These are phyloP conservation scores for Himalopsyche phryganea DNA, from an alignment of 1,140 invertebrate genomes.

Conservation along the genomic window DNA sequence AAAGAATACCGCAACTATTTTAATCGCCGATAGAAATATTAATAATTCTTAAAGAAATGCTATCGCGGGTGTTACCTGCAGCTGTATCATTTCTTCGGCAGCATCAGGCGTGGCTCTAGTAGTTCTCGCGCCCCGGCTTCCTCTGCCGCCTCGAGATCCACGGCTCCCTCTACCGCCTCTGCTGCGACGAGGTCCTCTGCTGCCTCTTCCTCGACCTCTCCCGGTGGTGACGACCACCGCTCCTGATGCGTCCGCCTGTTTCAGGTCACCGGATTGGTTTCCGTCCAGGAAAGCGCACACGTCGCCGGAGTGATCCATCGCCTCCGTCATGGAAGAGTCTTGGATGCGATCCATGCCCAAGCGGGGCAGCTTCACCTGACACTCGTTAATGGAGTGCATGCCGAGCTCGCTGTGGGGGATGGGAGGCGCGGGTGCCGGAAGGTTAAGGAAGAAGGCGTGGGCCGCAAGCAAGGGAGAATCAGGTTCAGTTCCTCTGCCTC, in stretches of 20 bases:
- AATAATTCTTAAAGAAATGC: no score
- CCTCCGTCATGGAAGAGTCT: conserved; percentile 39
- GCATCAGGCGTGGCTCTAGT: neutral
- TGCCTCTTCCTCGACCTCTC: conserved; percentile 16
- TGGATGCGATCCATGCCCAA: conserved; percentile 24
- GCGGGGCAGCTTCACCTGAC: conserved; percentile 42
- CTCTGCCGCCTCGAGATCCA: conserved; percentile 4
- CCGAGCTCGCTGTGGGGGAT: conserved; percentile 39
- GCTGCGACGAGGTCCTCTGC: conserved; percentile 8
- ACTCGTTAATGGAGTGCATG: neutral
- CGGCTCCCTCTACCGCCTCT: conserved; percentile 8
- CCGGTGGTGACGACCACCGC: conserved; percentile 1
- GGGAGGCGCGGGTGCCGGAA: conserved; percentile 34
- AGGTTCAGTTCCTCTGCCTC: conserved; percentile 15
- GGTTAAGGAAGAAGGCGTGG: conserved; percentile 34
- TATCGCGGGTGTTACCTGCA: conserved; percentile 28
- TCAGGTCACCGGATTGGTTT: neutral
- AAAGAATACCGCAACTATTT: no score
- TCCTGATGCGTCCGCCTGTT: neutral
- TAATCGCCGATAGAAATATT: no score
- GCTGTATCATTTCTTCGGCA: conserved; percentile 24
- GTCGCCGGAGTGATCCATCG: conserved; percentile 44
- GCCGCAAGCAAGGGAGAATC: conserved; percentile 31
- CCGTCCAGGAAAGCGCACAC: conserved; percentile 34
- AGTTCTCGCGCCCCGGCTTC: conserved; percentile 3